These are phyloP conservation scores for Dascillus cervinus DNA, from an alignment of 2,888 invertebrate species.

Conservation along the genomic window DNA sequence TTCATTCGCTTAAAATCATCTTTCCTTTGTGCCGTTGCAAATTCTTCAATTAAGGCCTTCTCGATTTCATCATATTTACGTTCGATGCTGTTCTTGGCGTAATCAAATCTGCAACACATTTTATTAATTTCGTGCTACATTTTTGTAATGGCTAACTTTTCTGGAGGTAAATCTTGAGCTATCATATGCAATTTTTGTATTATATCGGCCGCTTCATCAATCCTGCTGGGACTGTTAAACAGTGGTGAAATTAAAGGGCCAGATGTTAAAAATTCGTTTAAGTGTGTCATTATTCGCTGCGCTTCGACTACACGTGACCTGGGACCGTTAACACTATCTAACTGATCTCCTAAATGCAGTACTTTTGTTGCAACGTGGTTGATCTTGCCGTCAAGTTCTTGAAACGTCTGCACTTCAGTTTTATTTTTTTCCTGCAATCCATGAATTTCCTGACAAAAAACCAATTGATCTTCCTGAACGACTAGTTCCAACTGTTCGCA, in stretches of 20 bases:
- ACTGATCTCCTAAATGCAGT: constrained; percentile 95
- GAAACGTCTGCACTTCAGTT: constrained; percentile 80
- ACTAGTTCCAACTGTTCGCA: constrained; percentile 74
- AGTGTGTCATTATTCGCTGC: constrained; percentile 82
- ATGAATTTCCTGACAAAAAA: constrained; percentile 71
- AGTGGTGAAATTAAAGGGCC: constrained; percentile 79
- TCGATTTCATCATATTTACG: constrained; percentile 88
- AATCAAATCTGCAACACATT: constrained; percentile 53
- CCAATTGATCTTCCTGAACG: constrained; percentile 78
- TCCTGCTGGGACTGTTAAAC: constrained; percentile 75
- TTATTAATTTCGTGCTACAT: too few species aligned
- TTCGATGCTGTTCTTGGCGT: constrained; percentile 77
- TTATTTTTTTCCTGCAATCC: constrained; percentile 82
- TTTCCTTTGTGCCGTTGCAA: constrained; percentile 79
- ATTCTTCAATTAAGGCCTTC: constrained; percentile 85
- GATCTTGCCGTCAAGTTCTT: constrained; percentile 90
- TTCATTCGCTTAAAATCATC: constrained; percentile 87
- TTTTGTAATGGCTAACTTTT: constrained; percentile 54
- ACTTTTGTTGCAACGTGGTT: constrained; percentile 97
- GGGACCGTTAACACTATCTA: constrained; percentile 94
- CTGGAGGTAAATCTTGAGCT: constrained; percentile 86
- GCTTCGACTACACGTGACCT: constrained; percentile 92
- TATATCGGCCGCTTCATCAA: constrained; percentile 93
- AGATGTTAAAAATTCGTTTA: constrained; percentile 84
- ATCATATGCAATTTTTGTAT: constrained; percentile 95